Evolutionary conservation across 2,113 vertebrate species (phyloP), one percentile per base, ranked within the genome.

Genomic region (Pampusana beccarii): DNA sequence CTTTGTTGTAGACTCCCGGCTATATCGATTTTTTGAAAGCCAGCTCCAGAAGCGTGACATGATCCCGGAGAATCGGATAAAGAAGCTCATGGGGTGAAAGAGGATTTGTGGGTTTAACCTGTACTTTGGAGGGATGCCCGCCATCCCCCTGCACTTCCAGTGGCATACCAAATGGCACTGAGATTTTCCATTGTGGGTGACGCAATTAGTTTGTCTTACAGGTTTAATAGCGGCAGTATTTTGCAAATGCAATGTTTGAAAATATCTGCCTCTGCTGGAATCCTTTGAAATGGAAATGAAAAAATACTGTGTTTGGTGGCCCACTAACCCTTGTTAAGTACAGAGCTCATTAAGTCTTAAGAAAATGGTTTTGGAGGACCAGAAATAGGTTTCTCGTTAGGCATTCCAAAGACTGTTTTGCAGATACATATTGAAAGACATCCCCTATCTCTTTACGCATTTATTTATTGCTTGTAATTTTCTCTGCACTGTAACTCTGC

Each of bases 381-480:
- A 88, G 80, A 91, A 94, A 91, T 89, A 54, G 70, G 61, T 85
- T 95, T 89, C 91, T 95, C 58, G 87, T 95, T 92, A 93, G 69
- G 70, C 50, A 89, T 96, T 91, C 77, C 77, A 84, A 94, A 89
- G 86, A 95, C 88, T 74, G 60, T 50, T 96, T 92, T 95, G 88
- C 78, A 90, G 91, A 80, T 91, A 70, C 0, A 0, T 93, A 57
- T 97, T 92, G 80, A 86, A 94, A 95, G 64, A 69, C 57, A 84
- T 77, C 70, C 36, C 75, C 84, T 93, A 71, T 90, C 93, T 78
- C 19, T 88, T 73, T 60, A 73, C 71, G 64, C 14, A 1, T 88
- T 93, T 96, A 88, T 93, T 96, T 96, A 88, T 90, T 95, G 93
- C 69, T 73, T 80, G 69, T 93, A 90, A 92, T 95, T 90, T 96